Base-by-base conservation (phyloP, 2,888 invertebrate species). In the Vesta saturnalis region DNA sequence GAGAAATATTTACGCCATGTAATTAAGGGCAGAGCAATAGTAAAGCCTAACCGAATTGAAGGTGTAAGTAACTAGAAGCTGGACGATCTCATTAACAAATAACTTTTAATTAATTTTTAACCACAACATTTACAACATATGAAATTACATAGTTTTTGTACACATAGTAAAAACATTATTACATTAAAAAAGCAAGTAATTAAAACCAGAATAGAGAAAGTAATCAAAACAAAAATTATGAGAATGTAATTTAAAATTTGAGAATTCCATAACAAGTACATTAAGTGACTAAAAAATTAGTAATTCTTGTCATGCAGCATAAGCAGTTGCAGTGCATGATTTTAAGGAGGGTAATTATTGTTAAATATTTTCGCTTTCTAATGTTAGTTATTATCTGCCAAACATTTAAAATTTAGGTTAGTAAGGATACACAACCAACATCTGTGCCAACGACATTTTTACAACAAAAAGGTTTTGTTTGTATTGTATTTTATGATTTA, bases 341-440 rank as follows among this genome's bases (percentile, higher is more conserved):
- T 77, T 74, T 75, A 76, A 77, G 76, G 76, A 78, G 78, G 77
- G 79, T 79, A 79, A 79, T 80, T 79, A 79, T 78, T 77, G 77
- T 79, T 79, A 78, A 79, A 79, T 79, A 80, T 79, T 81, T 81
- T 81, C 81, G 81, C 80, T 81, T 81, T 81, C 81, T 81, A 81
- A 81, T 79, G 79, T 75, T 72, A 62, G 69, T 77, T 68, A 69
- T 64, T 66, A 73, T 70, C 73, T 77, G 77, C 75, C 76, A 75
- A 78, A 77, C 77, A 75, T 69, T 76, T 76, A 69, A 74, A 77
- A 79, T 79, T 80, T 77, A 77, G 79, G 79, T 79, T 78, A 79
- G 76, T 74, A 72, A 23, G 30, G 30, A 47, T 55, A 14, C 18
- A 55, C 15, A 46, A 10, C 55, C 23, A 62, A 63, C 64, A 68